Evolutionary conservation across 2,113 vertebrate species (phyloP), one percentile per base, ranked within the genome.

Genomic region (Microcebus tavaratra): DNA sequence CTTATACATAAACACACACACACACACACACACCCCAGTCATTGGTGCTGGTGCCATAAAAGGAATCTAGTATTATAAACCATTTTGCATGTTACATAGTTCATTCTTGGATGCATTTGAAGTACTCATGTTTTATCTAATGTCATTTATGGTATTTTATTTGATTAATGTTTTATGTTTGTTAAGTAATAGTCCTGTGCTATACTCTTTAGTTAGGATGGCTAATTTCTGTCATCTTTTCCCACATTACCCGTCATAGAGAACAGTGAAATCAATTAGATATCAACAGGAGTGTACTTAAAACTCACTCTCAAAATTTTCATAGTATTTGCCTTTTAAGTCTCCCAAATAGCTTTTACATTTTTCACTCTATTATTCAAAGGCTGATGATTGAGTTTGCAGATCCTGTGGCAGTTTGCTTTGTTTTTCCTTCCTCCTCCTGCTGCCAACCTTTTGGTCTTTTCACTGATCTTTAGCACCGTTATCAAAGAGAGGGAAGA

Each of bases 361-460:
- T 45, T 80, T 95, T 91, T 67, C 17, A 59, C 65, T 76, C 59
- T 72, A 1, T 45, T 78, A 34, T 39, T 82, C 34, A 50, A 9
- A 87, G 39, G 55, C 39, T 42, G 65, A 25, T 85, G 31, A 42
- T 78, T 63, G 55, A 50, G 61, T 88, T 84, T 85, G 75, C n/a
- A 67, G 81, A 53, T 67, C 80, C n/a, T n/a, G 3, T 68, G 39
- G 55, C 48, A 86, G 8, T 57, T 91, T 31, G 78, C 57, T 91
- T 48, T 90, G 50, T 53, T 76, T 95, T 70, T 72, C 39, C 65
- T 76, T 76, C 57, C 39, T 29, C 48, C 31, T 65, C 68, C 93
- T 63, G 73, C 82, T 86, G 82, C 82, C 55, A 14, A 25, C 88
- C 82, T 90, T 97, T 96, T 95, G 78, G 70, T 68, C 36, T 95